phyloP scores from a whole-genome alignment of 2,113 vertebrate genomes.

The Rhabdomys dilectus region DNA sequence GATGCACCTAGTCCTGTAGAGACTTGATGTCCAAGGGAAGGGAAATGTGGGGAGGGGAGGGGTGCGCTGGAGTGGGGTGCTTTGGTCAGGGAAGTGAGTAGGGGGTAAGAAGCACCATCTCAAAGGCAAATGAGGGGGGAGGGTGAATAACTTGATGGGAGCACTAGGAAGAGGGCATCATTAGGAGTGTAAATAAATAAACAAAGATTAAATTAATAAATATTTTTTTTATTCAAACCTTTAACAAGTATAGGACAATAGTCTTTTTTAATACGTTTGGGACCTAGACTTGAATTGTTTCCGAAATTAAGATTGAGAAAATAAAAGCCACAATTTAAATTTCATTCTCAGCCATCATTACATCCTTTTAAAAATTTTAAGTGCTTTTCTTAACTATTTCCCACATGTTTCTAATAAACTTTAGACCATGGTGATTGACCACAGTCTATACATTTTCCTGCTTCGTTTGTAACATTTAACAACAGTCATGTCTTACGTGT shows the following conservation, averaged over 20 bases:
- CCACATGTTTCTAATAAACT: background rate
- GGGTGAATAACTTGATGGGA: too few species aligned
- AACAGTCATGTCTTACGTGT: background rate
- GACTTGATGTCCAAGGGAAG: too few species aligned
- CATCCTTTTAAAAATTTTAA: background rate
- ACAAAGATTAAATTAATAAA: too few species aligned
- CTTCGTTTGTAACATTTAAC: background rate
- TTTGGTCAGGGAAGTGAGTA: too few species aligned
- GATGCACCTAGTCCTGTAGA: too few species aligned
- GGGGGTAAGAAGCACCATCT: too few species aligned
- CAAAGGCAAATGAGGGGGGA: too few species aligned
- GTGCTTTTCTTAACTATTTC: background rate
- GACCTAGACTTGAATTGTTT: background rate
- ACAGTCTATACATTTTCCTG: background rate
- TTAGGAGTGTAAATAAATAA: too few species aligned
- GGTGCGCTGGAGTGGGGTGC: too few species aligned
- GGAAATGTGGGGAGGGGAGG: too few species aligned
- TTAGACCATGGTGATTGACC: background rate
- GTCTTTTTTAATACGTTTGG: background rate
- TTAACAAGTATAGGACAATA: background rate
- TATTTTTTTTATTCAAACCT: background rate
- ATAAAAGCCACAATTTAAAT: background rate
- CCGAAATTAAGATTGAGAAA: background rate
- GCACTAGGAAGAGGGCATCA: too few species aligned
- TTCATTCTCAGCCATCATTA: background rate